Evolutionary conservation across 2,888 invertebrate species (phyloP).

Genomic region (Podabrus alpinus): DNA sequence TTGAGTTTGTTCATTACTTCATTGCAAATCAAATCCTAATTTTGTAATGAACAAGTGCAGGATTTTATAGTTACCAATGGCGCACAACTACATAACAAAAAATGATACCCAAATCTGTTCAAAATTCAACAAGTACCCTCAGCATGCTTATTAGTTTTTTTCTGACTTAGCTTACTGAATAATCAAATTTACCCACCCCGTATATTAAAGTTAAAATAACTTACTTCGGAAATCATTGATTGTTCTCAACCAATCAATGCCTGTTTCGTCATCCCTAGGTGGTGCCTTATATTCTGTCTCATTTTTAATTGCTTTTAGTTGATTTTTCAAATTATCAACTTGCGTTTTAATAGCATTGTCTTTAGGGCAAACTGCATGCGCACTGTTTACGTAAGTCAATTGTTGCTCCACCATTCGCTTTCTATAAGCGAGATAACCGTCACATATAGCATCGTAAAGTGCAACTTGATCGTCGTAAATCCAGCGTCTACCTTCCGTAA

Average conservation of each 20-base stretch:
- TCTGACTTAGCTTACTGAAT: too few species aligned
- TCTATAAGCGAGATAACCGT: slow-evolving; percentile 43
- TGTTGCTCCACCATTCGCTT: slow-evolving; percentile 33
- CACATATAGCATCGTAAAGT: slow-evolving; percentile 56
- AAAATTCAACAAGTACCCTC: too few species aligned
- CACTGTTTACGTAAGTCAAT: not conserved
- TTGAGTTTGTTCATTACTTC: too few species aligned
- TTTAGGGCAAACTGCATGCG: slow-evolving; percentile 21
- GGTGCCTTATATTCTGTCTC: slow-evolving; percentile 34
- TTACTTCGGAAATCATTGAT: slow-evolving; percentile 52
- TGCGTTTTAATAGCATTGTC: slow-evolving; percentile 42
- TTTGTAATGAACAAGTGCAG: too few species aligned
- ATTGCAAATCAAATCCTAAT: too few species aligned
- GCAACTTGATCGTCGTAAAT: slow-evolving; percentile 62
- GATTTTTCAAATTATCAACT: slow-evolving; percentile 23
- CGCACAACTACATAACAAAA: too few species aligned
- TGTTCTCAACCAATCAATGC: slow-evolving; percentile 66
- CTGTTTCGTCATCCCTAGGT: slow-evolving; percentile 41
- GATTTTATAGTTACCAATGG: too few species aligned
- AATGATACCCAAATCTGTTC: too few species aligned
- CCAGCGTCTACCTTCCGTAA: slow-evolving; percentile 51
- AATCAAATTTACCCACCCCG: too few species aligned
- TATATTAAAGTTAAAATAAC: not conserved
- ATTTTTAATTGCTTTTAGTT: slow-evolving; percentile 3
- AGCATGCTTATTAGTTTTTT: too few species aligned